Base-by-base conservation (phyloP, 2,888 invertebrate species). In the Limnephilus lunatus region DNA sequence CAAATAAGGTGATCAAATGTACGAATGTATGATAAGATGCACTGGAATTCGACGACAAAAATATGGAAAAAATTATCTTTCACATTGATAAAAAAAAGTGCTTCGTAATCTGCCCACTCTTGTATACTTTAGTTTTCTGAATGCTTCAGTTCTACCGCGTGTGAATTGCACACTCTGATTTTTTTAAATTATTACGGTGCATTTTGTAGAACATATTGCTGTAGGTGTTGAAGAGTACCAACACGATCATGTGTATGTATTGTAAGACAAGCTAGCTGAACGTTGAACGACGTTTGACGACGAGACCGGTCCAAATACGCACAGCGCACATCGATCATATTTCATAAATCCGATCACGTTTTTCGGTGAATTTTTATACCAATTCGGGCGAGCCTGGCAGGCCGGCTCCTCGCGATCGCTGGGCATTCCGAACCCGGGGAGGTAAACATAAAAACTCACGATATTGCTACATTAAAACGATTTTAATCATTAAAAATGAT, bases 401-500 rank as follows among this genome's bases (percentile, higher is more conserved):
- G 19, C 48, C 48, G 35, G n/a, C 25, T 25, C 25, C 25, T 68
- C 68, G n/a, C 25, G 68, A 9, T 68, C n/a, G 68, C 7, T 39
- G 14, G 85, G 85, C 85, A 86, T 86, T 86, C 85, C 44, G 35
- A 14, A 86, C n/a, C 15, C 39, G 85, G 48, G 85, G 39, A 44
- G 44, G 85, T 44, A n/a, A 48, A n/a, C 85, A 15, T 30, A 86
- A 86, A 86, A 86, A 86, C 85, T 44, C 44, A 86, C 85, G 39
- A 86, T 39, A 86, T 86, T 86, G 85, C 85, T 86, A 39, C 83
- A 83, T 83, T 83, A 83, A 83, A 83, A 83, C 83, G 35, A 83
- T 35, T 83, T 83, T 83, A 35, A 83, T 83, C 85, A 86, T 86
- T 86, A 86, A 86, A 86, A 86, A 48, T 86, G 85, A 86, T 86